Evolutionary conservation across 2,113 vertebrate species (phyloP), one percentile per base, ranked within the genome.

Genomic region (Callaeas wilsoni): DNA sequence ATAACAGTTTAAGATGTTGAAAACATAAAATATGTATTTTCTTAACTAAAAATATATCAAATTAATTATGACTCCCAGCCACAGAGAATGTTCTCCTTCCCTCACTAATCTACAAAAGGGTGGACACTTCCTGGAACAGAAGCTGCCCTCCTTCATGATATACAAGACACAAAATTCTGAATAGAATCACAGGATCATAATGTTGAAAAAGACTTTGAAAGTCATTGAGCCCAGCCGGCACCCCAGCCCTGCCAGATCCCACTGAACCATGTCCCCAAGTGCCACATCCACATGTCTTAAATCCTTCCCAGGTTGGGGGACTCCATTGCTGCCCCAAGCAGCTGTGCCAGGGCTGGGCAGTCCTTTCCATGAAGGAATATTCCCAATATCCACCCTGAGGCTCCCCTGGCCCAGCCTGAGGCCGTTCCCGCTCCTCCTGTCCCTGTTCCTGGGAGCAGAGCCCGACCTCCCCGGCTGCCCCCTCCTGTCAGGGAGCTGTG

Each of bases 361-460:
- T 3, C 22, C 17, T n/a, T 67, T 30, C 12, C 4, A 21, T 7
- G 23, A 11, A 2, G 27, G 6, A 68, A 32, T 39, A 75, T 33
- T 44, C 13, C 50, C 29, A 27, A 0, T 23, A 7, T 19, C n/a
- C 41, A 6, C 0, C 14, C 44, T 67, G 44, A 32, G 26, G 16
- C 42, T 50, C 0, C 33, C 29, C 59, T 77, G 76, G 23, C 11
- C 2, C 56, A 77, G 37, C 10, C 12, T 56, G 57, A 50, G 87
- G 46, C 46, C 1, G 1, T 55, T 90, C 78, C 70, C 41, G 77
- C 46, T 67, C 4, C 16, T 82, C 32, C 41, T 81, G 59, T 64
- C 22, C 19, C 69, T 62, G 52, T 27, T 26, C 59, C 10, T 33
- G 37, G 8, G 1, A 46, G 27, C 47, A 71, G 4, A 81, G 52